Evolutionary conservation across 92 coral and sea anemone genomes (phyloP).

Genomic region (Epizoanthus stellaris): DNA sequence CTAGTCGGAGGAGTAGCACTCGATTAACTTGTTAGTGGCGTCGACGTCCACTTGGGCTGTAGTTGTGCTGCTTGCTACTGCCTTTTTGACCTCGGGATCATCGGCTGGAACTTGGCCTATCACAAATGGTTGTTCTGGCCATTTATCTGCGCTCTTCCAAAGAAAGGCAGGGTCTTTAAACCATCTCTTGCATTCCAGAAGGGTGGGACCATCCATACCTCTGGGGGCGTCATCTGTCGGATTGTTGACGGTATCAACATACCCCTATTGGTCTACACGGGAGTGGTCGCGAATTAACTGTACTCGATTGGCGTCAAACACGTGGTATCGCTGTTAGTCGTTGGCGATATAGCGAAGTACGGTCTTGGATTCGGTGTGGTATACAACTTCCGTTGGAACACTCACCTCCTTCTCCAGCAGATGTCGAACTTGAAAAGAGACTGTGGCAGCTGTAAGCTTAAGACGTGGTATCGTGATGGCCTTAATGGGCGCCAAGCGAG

Average conservation of each 20-base stretch:
- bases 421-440: slow-evolving; percentile 45
- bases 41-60: too few species aligned
- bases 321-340: slow-evolving; percentile 8
- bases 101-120: slow-evolving; percentile 1
- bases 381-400: not conserved
- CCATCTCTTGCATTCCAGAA: slow-evolving; percentile 52
- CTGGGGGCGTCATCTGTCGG: slow-evolving; percentile 69
- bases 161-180: slow-evolving; percentile 52
- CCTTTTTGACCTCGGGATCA: too few species aligned
- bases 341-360: slow-evolving; percentile 50
- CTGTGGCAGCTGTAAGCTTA: slow-evolving; percentile 55
- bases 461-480: slow-evolving; percentile 48
- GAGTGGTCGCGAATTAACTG: slow-evolving; percentile 62
- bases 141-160: slow-evolving; percentile 55
- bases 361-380: slow-evolving; percentile 57
- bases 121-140: slow-evolving; percentile 55
- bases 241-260: slow-evolving; percentile 56
- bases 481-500: slow-evolving; percentile 47
- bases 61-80: too few species aligned
- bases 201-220: slow-evolving; percentile 34
- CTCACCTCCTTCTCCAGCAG: slow-evolving; percentile 38
- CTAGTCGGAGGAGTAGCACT: too few species aligned
- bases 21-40: too few species aligned
- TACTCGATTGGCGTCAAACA: slow-evolving; percentile 68
- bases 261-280: slow-evolving; percentile 64